Base-by-base conservation (phyloP, 1,140 invertebrate species). In the Centruroides sculpturatus region DNA sequence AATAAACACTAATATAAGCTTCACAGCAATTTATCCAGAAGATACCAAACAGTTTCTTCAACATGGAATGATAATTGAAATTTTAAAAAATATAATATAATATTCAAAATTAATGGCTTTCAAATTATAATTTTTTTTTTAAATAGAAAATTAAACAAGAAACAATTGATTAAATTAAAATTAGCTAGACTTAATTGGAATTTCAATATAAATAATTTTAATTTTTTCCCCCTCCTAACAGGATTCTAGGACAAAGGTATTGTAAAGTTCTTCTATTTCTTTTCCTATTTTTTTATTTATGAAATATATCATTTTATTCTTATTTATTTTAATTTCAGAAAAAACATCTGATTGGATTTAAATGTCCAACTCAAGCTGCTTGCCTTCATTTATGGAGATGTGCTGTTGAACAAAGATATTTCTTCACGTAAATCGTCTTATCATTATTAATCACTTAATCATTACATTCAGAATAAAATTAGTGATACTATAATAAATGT, bases 401-500 rank as follows among this genome's bases (percentile, higher is more conserved):
- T 79, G 92, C 92, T 52, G 89, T 96, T 59, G 93, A 97, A 74
- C 92, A 96, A 76, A 91, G 94, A 83, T 78, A 95, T 62, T 98
- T 97, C 79, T 98, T 95, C 74, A 96, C 92, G 92, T 96, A 78
- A 85, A 87, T 85, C 35, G 13, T 47, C 13, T 62, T 36, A 23
- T 48, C 36, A 36, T 61, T 41, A 41, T 41, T 41, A 41, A 8
- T 55, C 23, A 57, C 41, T 41, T 41, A 41, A 8, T 55, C 23
- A 55, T 48, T 47, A 23, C 23, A 51, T 13, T 64, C 57, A 58
- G 34, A 41, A 41, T 41, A 41, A 41, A 41, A 41, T 8, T 41
- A 3, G n/a, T n/a, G n/a, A n/a, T n/a, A n/a, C n/a, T n/a, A 41
- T 41, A 41, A 41, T 41, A 23, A 23, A 23, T 23, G 0, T 23